Evolutionary conservation across 2,113 vertebrate species (phyloP).

Genomic region (Antechinus flavipes): DNA sequence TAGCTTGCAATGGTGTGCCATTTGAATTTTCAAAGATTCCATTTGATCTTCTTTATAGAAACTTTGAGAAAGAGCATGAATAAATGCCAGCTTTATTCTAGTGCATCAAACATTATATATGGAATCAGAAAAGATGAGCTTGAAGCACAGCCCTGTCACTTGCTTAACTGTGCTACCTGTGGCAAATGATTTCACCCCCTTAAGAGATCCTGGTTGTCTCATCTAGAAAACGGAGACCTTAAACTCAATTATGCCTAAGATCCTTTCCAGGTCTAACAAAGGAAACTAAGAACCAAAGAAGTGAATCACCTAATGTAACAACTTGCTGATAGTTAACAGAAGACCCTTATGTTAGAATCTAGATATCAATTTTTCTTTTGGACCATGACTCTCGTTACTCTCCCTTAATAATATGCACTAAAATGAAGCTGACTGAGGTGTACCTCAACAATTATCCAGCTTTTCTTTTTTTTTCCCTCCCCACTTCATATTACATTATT

Average conservation of each 20-base stretch:
- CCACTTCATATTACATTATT: too few relatives aligned
- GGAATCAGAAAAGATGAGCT: background rate
- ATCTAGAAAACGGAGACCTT: background rate
- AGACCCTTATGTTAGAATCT: background rate
- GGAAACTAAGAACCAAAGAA: background rate
- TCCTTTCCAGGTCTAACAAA: background rate
- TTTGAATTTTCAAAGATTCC: background rate
- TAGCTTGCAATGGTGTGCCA: background rate
- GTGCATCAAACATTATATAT: background rate
- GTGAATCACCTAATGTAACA: background rate
- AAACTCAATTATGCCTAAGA: too few relatives aligned
- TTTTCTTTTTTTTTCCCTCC: too few relatives aligned
- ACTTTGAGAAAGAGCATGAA: background rate
- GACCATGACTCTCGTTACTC: background rate
- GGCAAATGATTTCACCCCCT: background rate
- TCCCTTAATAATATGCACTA: background rate
- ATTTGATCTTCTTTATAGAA: background rate
- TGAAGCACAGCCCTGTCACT: background rate
- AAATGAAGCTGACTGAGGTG: background rate
- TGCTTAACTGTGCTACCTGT: background rate
- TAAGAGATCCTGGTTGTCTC: background rate
- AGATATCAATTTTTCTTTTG: background rate
- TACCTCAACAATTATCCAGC: too few relatives aligned
- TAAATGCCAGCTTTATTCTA: background rate
- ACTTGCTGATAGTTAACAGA: background rate